These are phyloP conservation scores for Chlorodrepanis virens DNA, from an alignment of 2,113 vertebrate genomes.

Conservation along the genomic window DNA sequence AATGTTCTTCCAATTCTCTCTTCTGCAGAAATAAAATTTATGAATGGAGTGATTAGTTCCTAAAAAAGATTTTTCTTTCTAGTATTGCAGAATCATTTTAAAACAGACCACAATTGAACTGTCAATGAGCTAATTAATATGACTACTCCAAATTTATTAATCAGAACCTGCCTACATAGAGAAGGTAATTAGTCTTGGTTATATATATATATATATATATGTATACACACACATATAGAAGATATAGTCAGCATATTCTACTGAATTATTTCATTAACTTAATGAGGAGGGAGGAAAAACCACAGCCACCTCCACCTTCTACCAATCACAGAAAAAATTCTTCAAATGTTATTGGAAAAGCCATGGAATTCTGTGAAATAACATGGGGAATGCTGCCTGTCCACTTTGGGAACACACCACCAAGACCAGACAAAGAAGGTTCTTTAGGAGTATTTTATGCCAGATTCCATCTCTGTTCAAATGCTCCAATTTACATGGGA, in stretches of 20 bases:
- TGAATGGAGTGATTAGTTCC: neutral
- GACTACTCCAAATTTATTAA: neutral
- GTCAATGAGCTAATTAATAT: neutral
- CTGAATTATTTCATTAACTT: neutral
- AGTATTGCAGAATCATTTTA: neutral
- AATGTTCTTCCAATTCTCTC: neutral
- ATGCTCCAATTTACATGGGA: neutral
- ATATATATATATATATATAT: too few relatives aligned
- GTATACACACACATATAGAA: neutral
- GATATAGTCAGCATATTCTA: neutral
- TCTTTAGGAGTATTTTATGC: neutral
- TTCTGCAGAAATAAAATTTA: neutral
- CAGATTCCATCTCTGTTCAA: neutral
- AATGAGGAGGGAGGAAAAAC: accelerated
- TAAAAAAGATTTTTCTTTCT: neutral
- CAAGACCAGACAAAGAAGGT: neutral
- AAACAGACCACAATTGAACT: neutral
- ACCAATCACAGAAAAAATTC: neutral
- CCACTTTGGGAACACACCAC: neutral
- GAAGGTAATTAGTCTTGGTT: neutral
- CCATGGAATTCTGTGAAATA: neutral
- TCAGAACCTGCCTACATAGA: neutral
- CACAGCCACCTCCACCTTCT: neutral
- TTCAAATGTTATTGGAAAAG: neutral
- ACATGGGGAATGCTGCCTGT: neutral